These are phyloP conservation scores for Epinephelus coioides DNA, from an alignment of 2,797 vertebrate genomes.

Conservation along the genomic window DNA sequence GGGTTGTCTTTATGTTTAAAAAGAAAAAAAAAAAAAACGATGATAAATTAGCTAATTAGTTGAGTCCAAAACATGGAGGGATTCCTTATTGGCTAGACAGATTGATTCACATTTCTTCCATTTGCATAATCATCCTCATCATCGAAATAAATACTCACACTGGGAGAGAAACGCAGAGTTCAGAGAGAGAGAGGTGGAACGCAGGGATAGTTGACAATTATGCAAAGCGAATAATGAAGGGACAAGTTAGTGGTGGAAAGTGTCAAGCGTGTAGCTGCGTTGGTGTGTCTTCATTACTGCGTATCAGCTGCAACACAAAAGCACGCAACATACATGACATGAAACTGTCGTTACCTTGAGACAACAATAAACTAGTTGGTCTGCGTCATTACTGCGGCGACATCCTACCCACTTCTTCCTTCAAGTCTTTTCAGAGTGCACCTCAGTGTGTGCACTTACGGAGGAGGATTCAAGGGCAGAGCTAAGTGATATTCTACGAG, in stretches of 20 bases:
- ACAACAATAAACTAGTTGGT: constrained; percentile 51
- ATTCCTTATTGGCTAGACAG: constrained; percentile 71
- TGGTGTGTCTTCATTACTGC: constrained; percentile 55
- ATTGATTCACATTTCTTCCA: constrained; percentile 69
- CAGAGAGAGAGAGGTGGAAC: constrained; percentile 46
- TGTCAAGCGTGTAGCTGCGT: constrained; percentile 27
- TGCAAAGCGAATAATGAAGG: constrained; percentile 57
- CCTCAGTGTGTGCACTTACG: constrained; percentile 60
- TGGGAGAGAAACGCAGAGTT: constrained; percentile 78
- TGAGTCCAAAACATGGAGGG: constrained; percentile 52
- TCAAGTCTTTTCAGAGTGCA: constrained; percentile 71
- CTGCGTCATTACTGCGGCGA: constrained; percentile 52
- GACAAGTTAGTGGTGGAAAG: constrained; percentile 30
- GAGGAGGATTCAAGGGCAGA: constrained; percentile 84
- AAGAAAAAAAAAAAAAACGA: constrained; percentile 19
- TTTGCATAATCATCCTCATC: constrained; percentile 80
- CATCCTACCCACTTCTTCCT: constrained; percentile 66
- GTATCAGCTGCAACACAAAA: constrained; percentile 36
- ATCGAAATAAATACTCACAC: constrained; percentile 77
- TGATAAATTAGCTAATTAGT: constrained; percentile 70
- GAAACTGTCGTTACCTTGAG: constrained; percentile 56
- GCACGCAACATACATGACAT: constrained; percentile 18
- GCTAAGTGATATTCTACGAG: constrained; percentile 81
- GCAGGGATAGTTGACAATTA: constrained; percentile 41
- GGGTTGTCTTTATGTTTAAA: constrained; percentile 14